These are phyloP conservation scores for Trichonephila clavata DNA, from an alignment of 1,140 invertebrate genomes.

Conservation along the genomic window DNA sequence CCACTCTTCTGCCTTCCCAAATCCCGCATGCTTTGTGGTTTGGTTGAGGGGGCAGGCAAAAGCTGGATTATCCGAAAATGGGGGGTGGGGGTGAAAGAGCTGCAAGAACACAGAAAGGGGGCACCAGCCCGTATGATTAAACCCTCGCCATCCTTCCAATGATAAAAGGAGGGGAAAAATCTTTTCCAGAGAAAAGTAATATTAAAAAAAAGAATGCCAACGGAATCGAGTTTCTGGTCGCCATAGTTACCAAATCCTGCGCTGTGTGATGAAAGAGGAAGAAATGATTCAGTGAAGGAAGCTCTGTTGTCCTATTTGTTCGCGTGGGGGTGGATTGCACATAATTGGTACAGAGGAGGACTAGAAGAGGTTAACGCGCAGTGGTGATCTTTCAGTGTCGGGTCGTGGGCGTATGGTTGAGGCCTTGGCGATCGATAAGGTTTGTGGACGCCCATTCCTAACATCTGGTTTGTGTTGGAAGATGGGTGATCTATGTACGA, in stretches of 20 bases:
- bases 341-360: constrained; percentile 41
- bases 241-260: constrained; percentile 17
- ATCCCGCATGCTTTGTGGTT: constrained; percentile 4
- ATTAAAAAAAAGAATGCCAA: not conserved
- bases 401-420: not conserved
- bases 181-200: not conserved
- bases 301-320: not conserved
- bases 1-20: not conserved
- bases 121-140: constrained; percentile 34
- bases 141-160: not conserved
- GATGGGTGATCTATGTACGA: not conserved
- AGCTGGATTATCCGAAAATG: not conserved
- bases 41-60: not conserved
- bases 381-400: not conserved
- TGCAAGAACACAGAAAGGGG: not conserved
- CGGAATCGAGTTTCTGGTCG: constrained; percentile 55
- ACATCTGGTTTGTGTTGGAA: not conserved
- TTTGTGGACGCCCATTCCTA: not conserved
- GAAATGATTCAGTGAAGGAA: constrained; percentile 48
- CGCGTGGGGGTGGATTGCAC: not conserved
- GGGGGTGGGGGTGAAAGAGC: not conserved
- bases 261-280: not conserved
- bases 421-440: not conserved
- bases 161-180: not conserved
- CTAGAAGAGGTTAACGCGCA: not conserved